A percentile compares a stretch with the other conserved stretches of the same genome.
These are phyloP conservation scores for Eumeta japonica DNA, from an alignment of 1,140 invertebrate genomes.

Conservation along the genomic window DNA sequence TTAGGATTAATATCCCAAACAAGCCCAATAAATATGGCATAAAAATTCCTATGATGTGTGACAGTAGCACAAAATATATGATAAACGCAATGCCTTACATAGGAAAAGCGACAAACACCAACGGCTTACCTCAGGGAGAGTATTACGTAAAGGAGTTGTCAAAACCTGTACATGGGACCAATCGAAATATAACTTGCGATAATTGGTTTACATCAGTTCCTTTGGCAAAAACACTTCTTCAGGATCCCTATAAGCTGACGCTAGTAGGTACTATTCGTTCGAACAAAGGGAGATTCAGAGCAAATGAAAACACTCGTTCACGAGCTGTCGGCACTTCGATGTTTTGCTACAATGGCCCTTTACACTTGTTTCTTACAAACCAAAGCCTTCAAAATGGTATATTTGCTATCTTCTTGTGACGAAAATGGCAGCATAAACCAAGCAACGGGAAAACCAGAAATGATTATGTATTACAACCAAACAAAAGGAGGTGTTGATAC, in stretches of 20 bases:
- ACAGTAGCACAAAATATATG: slow-evolving; percentile 31
- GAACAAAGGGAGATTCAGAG: slow-evolving; percentile 27
- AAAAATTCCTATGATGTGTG: no score
- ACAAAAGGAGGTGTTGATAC: no score
- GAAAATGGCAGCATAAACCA: slow-evolving; percentile 11
- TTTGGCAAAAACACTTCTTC: slow-evolving; percentile 16
- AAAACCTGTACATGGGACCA: slow-evolving; percentile 21
- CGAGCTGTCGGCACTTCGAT: slow-evolving; percentile 15
- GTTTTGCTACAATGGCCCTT: slow-evolving; percentile 26
- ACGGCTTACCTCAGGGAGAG: slow-evolving; percentile 19
- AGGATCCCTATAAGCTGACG: slow-evolving; percentile 24
- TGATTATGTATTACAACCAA: no score
- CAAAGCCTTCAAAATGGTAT: no score
- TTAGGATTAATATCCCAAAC: slow-evolving; percentile 15
- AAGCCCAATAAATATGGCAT: no score
- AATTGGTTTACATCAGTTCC: slow-evolving; percentile 30
- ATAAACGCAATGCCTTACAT: slow-evolving; percentile 28
- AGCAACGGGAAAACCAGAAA: slow-evolving; percentile 6
- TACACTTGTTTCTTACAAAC: slow-evolving; percentile 36
- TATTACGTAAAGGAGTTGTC: slow-evolving; percentile 18
- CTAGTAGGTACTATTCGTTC: slow-evolving; percentile 23
- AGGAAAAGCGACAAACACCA: slow-evolving; percentile 22
- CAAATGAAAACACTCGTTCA: slow-evolving; percentile 15
- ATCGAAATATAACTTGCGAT: slow-evolving; percentile 47
- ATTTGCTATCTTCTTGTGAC: no score